Evolutionary conservation across 2,797 vertebrate species (phyloP).

Genomic region (Mormyrus proboscirostris): DNA sequence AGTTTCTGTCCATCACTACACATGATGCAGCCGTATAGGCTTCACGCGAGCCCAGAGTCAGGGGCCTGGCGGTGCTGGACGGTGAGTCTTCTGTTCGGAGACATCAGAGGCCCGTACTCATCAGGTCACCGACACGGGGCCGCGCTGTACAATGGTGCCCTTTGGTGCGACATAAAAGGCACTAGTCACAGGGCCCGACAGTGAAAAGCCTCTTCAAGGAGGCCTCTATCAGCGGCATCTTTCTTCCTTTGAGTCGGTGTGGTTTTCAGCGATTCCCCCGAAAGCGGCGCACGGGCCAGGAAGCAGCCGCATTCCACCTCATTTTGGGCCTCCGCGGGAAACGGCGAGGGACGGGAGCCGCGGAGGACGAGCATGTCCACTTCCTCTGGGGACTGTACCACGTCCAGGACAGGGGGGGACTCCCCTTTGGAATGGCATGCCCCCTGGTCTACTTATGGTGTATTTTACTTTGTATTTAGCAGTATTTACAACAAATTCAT

Average conservation of each 20-base stretch:
- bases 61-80: neutral
- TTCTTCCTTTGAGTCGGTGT: neutral
- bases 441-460: neutral
- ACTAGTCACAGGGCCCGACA: constrained; percentile 44
- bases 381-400: neutral
- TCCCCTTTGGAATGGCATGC: neutral
- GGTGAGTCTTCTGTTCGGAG: neutral
- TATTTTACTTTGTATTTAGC: neutral
- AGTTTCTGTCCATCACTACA: neutral
- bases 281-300: constrained; percentile 30
- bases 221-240: neutral
- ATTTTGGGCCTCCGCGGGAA: neutral
- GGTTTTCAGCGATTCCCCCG: constrained; percentile 16
- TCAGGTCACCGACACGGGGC: neutral
- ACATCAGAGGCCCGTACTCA: neutral
- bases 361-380: neutral
- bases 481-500: neutral
- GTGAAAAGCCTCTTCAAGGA: constrained; percentile 36
- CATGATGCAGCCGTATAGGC: neutral
- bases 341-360: neutral
- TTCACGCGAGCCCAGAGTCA: neutral
- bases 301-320: constrained; percentile 34
- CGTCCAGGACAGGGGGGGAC: neutral
- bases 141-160: neutral
- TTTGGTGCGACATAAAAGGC: constrained; percentile 34